phyloP scores from a whole-genome alignment of 1,140 invertebrate genomes.

The Temnothorax nylanderi region DNA sequence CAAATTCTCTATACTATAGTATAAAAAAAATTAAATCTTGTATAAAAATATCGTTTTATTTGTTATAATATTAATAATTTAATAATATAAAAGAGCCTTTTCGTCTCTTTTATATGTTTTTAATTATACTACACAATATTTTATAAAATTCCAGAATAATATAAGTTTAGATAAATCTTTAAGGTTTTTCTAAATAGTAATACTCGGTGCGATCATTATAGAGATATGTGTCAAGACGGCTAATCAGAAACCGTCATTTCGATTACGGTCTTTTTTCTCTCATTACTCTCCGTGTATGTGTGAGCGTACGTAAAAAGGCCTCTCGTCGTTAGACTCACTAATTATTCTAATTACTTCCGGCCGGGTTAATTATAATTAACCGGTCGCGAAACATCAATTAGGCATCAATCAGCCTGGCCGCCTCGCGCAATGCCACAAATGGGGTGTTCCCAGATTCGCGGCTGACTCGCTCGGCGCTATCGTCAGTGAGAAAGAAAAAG shows the following conservation, averaged over 20 bases:
- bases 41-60: neutral
- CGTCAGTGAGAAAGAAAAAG: constrained; percentile 54
- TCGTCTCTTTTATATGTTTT: neutral
- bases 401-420: constrained; percentile 48
- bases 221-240: neutral
- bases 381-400: constrained; percentile 59
- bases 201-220: neutral
- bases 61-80: constrained; percentile 4
- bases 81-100: neutral
- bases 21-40: neutral
- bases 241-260: neutral
- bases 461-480: neutral
- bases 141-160: neutral
- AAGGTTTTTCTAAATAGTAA: neutral
- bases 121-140: constrained; percentile 1
- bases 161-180: neutral
- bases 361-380: constrained; percentile 62
- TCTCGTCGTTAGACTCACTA: constrained; percentile 49
- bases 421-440: constrained; percentile 34
- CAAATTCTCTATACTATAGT: neutral
- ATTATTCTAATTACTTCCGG: constrained; percentile 67
- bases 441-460: constrained; percentile 31
- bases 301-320: constrained; percentile 20
- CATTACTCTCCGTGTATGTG: neutral
- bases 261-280: constrained; percentile 16